phyloP scores from a whole-genome alignment of 2,888 invertebrate genomes.

The Pachydiplax longipennis region DNA sequence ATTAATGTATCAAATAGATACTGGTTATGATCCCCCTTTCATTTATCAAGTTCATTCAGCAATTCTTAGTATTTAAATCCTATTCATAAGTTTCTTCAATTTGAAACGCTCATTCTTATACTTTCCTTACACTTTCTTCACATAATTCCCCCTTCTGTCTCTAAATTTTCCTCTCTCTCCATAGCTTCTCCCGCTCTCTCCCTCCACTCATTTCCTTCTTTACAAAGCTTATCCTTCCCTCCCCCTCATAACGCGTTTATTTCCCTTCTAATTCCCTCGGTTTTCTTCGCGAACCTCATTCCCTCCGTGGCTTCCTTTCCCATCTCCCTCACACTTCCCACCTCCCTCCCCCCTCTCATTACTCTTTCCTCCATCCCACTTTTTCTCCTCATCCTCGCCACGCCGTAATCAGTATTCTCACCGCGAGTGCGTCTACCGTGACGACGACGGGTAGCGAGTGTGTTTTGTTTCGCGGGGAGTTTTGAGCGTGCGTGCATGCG shows the following conservation, averaged over 20 bases:
- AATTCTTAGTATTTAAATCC: too few relatives aligned
- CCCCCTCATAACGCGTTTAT: too few relatives aligned
- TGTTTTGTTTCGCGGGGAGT: constrained; percentile 25
- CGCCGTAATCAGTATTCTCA: constrained; percentile 31
- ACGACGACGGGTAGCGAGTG: constrained; percentile 22
- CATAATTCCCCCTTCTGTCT: neutral
- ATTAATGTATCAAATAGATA: too few relatives aligned
- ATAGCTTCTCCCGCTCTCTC: neutral
- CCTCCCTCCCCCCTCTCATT: neutral
- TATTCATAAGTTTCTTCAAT: too few relatives aligned
- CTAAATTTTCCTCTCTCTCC: neutral
- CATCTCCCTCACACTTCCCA: neutral
- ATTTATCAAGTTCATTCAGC: too few relatives aligned
- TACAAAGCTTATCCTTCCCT: too few relatives aligned
- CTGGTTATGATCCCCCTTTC: too few relatives aligned
- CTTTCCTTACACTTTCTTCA: neutral
- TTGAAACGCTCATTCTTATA: too few relatives aligned
- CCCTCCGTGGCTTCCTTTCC: too few relatives aligned
- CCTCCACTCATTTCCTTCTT: neutral
- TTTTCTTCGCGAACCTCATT: too few relatives aligned
- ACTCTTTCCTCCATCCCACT: neutral
- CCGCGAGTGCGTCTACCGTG: constrained; percentile 35
- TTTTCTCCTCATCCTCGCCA: neutral
- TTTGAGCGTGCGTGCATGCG: constrained; percentile 18
- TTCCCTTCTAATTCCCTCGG: too few relatives aligned